Evolutionary conservation across 1,140 invertebrate genomes (phyloP), one percentile per base, ranked within the genome.

Genomic region (Aphelinus atriplicis): DNA sequence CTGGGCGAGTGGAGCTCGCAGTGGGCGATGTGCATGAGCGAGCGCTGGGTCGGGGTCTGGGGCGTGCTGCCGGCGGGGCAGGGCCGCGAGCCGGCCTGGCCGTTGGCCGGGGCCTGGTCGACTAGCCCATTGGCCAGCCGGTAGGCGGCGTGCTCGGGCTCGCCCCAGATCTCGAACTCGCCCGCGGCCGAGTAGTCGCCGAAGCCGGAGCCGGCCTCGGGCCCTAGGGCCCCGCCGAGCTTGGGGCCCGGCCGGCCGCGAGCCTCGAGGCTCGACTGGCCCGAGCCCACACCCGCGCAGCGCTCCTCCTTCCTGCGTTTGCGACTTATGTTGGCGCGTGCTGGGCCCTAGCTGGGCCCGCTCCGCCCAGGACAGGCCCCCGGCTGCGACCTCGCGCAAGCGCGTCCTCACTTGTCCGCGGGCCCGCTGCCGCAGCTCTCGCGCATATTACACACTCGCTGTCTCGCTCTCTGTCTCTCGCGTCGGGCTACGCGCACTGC

Each of bases 101-200:
- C 82, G 63, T 81, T 81, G 76, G 77, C 78, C 78, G 79, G 62
- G 78, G 79, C 75, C 78, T 74, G 75, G 77, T 74, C 76, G 73
- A 87, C 85, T 83, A 85, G 73, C 82, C 84, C 86, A 84, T 87
- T 86, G 81, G 86, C 71, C 64, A 82, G 75, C 74, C 80, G 80
- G 42, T 81, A 80, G 56, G 78, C 80, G 58, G 78, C 80, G 66
- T 85, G 83, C 64, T 88, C 87, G 26, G 26, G 26, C 76, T 88
- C 87, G 64, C 84, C 86, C 87, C 87, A 88, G 77, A 88, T 85
- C 74, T 88, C 86, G 78, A 88, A 86, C 81, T 88, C 86, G 65
- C 87, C 85, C 78, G 85, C 86, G 78, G 86, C 86, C 78, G 87
- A 87, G 70, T 88, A 88, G 73, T 88, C 87, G 77, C 85, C 85